Evolutionary conservation across 2,797 vertebrate genomes (phyloP).

Genomic region (Acrossocheilus wenchowensis): DNA sequence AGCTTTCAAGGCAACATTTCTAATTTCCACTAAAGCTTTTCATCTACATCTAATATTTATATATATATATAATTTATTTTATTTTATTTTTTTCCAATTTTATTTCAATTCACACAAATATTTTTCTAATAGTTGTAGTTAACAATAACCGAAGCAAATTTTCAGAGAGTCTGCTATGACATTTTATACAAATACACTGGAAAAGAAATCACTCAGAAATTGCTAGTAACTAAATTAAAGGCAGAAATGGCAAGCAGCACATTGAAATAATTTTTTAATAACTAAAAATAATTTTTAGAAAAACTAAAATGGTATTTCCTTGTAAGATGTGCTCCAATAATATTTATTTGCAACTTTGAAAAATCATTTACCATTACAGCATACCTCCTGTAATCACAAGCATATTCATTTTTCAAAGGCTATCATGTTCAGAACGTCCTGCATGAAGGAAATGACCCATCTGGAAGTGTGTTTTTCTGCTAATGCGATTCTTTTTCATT

Average conservation of each 20-base stretch:
- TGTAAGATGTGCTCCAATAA: too few relatives aligned
- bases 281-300: neutral
- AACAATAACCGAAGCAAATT: neutral
- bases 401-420: neutral
- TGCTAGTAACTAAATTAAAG: too few relatives aligned
- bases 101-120: neutral
- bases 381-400: neutral
- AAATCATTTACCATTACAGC: neutral
- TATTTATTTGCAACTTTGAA: neutral
- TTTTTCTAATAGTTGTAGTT: neutral
- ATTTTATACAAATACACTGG: neutral
- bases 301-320: too few relatives aligned
- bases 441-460: neutral
- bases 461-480: neutral
- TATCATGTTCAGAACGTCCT: neutral
- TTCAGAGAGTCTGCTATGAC: neutral
- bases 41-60: neutral
- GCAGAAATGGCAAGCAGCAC: too few relatives aligned
- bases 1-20: neutral
- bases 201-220: too few relatives aligned
- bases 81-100: neutral
- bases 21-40: neutral
- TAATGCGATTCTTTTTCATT: slow-evolving; percentile 48
- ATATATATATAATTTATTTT: too few relatives aligned
- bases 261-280: too few relatives aligned